Conservation (phyloP, 2,888 invertebrate genomes). For the Hanleya hanleyi region DNA sequence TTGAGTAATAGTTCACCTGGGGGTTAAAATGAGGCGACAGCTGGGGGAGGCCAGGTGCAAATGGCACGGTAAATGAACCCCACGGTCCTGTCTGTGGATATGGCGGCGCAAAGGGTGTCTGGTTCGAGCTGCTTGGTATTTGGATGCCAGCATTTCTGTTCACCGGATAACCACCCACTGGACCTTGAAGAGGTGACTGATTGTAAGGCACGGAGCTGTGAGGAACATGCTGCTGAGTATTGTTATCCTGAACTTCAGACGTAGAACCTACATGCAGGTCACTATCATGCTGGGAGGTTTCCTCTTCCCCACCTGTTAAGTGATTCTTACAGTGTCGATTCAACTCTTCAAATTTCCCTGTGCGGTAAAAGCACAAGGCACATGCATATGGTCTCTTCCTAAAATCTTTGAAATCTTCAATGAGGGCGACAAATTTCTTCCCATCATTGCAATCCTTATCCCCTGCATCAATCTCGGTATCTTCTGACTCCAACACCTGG, state of each 20-base stretch:
- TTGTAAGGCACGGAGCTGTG: no score
- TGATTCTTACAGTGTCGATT: constrained; percentile 41
- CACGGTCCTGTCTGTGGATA: neutral
- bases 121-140: no score
- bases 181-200: no score
- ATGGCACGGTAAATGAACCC: neutral
- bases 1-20: no score
- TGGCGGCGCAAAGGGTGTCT: neutral
- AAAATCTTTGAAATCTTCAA: constrained; percentile 47
- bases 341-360: constrained; percentile 25
- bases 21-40: no score
- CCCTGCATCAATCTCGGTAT: neutral
- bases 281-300: no score
- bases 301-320: constrained; percentile 38
- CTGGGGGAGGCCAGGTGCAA: neutral
- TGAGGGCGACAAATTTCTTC: constrained; percentile 9
- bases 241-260: neutral
- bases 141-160: no score
- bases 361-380: constrained; percentile 45
- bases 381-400: constrained; percentile 46
- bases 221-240: no score
- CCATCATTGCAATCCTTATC: no score
- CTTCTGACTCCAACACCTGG: neutral
- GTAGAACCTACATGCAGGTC: neutral
- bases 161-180: no score